Base-by-base conservation (phyloP, 2,113 vertebrate genomes). In the Prinia subflava region DNA sequence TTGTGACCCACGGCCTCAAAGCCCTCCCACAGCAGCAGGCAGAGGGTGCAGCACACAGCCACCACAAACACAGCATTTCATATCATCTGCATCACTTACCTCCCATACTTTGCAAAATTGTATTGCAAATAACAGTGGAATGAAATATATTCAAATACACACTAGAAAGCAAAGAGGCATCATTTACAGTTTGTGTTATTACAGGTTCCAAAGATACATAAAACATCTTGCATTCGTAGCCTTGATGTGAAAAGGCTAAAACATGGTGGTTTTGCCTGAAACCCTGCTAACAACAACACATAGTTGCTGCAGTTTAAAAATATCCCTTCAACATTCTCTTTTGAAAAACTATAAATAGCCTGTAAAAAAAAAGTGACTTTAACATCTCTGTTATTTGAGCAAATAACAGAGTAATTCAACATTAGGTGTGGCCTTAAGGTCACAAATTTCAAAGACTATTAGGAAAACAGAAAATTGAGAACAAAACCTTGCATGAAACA, bases 221-320 rank as follows among this genome's bases (percentile, higher is more conserved):
- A 81, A 91, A 35, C 11, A 50, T 85, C 37, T 52, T 74, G 49
- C 57, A 74, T 67, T 80, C 53, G 19, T 25, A 63, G 41, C 15
- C 35, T 56, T 47, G 63, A 83, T 24, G 33, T 16, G 21, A 49
- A 92, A 96, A 85, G 53, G 50, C 69, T 92, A 63, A 86, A 82
- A 1, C 20, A 19, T 6, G 21, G n/a, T 55, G 39, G 31, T 87
- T 87, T 77, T 71, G 64, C 84, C 83, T 78, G 42, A 69, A 92
- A 94, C 77, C 70, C 59, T 80, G 52, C 83, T 94, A 74, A 93
- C 4, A 1, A 50, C 41, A 89, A 78, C 46, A 65, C 30, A 70
- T 6, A 84, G 62, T 39, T 83, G 30, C 22, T 76, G 50, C 24
- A 64, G 63, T 52, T 91, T 87, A 93, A 94, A 96, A 95, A 95